These are phyloP conservation scores for Melopsittacus undulatus DNA, from an alignment of 2,797 vertebrate genomes.

Conservation along the genomic window DNA sequence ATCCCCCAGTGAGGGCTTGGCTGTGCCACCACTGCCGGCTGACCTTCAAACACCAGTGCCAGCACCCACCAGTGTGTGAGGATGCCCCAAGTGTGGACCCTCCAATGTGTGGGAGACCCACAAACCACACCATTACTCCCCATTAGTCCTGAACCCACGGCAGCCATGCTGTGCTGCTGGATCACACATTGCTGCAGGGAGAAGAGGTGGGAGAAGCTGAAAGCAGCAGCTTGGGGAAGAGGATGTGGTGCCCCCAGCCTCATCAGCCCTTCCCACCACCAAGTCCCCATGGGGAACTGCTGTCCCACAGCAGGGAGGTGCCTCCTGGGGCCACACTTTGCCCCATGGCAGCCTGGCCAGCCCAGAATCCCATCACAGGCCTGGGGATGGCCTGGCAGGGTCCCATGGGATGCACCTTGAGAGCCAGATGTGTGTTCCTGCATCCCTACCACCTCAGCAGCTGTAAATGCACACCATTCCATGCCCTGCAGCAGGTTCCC, in stretches of 20 bases:
- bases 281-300: rapidly evolving
- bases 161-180: not conserved
- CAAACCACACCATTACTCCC: rapidly evolving
- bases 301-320: not conserved
- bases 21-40: not conserved
- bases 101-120: not conserved
- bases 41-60: not conserved
- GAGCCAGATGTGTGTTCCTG: rapidly evolving
- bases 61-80: not conserved
- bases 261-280: not conserved
- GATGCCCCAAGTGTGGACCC: not conserved
- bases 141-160: not conserved
- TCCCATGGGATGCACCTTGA: rapidly evolving
- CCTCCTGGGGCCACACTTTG: rapidly evolving
- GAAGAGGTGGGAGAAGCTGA: not conserved
- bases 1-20: not conserved
- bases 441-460: not conserved
- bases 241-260: not conserved
- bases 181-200: not conserved
- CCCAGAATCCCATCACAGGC: rapidly evolving
- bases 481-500: not conserved
- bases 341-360: rapidly evolving
- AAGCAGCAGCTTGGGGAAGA: not conserved
- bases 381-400: not conserved
- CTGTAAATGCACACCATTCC: not conserved